Conservation (phyloP, 30 jellyfish, hydroid and myxozoan species). For the Chironex yamaguchii region DNA sequence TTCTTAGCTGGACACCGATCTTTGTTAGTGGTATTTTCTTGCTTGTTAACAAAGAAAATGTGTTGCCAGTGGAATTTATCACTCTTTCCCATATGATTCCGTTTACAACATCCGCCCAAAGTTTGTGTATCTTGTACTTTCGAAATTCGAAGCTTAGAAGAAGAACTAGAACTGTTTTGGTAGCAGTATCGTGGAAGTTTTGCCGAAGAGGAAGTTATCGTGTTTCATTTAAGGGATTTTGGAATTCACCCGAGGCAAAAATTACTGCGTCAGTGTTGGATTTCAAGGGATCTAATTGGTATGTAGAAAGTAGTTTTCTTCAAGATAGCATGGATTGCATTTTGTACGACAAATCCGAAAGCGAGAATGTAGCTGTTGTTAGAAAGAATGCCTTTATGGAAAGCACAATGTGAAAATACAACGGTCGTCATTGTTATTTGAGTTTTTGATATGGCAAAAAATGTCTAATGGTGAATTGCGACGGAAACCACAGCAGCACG, state of each 20-base stretch:
- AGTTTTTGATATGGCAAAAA: too few species aligned
- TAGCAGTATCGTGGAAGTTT: background rate
- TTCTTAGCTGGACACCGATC: slow-evolving; percentile 75
- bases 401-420: background rate
- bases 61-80: background rate
- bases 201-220: too few species aligned
- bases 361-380: background rate
- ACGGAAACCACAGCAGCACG: too few species aligned
- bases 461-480: too few species aligned
- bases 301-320: background rate
- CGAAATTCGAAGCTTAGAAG: background rate
- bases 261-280: too few species aligned
- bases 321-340: background rate
- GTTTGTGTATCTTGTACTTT: background rate
- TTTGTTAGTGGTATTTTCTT: background rate
- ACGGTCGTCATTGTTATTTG: too few species aligned
- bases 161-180: background rate
- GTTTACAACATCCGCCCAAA: background rate
- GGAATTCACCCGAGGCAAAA: too few species aligned
- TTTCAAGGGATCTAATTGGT: background rate
- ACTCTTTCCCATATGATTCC: background rate
- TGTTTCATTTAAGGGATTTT: too few species aligned
- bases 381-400: background rate
- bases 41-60: background rate
- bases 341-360: background rate